A percentile compares a stretch with the other conserved stretches of the same genome.
These are phyloP conservation scores for Diprion similis DNA, from an alignment of 1,140 invertebrate genomes.

Conservation along the genomic window DNA sequence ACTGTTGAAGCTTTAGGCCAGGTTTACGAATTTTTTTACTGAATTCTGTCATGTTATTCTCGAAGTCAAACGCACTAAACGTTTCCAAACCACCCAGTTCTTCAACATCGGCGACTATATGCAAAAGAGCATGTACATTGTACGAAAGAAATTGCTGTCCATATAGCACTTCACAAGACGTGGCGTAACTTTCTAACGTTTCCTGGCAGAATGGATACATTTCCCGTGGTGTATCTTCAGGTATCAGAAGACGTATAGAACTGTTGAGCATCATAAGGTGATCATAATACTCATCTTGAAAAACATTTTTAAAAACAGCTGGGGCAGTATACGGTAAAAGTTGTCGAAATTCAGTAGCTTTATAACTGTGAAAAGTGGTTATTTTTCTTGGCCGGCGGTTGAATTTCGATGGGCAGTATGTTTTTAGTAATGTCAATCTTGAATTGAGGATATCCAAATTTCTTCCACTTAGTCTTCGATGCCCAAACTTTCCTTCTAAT, in stretches of 20 bases:
- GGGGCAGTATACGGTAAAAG: conserved; percentile 13
- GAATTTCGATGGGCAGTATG: conserved; percentile 20
- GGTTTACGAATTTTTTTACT: neutral
- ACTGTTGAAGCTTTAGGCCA: neutral
- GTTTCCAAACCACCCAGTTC: conserved; percentile 21
- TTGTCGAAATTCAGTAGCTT: conserved; percentile 18
- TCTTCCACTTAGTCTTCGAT: conserved; percentile 3
- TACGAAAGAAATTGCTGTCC: conserved; percentile 26
- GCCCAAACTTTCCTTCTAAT: neutral
- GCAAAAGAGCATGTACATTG: conserved; percentile 29
- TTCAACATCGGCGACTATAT: conserved; percentile 15
- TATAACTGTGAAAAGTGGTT: conserved; percentile 14
- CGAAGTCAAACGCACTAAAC: conserved; percentile 27
- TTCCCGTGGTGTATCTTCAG: conserved; percentile 12
- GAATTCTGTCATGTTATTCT: conserved; percentile 25
- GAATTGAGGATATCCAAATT: neutral
- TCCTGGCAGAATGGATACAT: conserved; percentile 30
- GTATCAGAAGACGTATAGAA: conserved; percentile 5
- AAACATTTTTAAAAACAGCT: conserved; percentile 13
- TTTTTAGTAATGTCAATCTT: conserved; percentile 7
- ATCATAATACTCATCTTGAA: conserved; percentile 8
- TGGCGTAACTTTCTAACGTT: neutral
- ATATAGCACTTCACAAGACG: neutral
- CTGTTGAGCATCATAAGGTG: conserved; percentile 14
- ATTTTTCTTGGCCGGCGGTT: neutral